Evolutionary conservation across 2,113 vertebrate species (phyloP).

Genomic region (Brachypodius melanocephalos): DNA sequence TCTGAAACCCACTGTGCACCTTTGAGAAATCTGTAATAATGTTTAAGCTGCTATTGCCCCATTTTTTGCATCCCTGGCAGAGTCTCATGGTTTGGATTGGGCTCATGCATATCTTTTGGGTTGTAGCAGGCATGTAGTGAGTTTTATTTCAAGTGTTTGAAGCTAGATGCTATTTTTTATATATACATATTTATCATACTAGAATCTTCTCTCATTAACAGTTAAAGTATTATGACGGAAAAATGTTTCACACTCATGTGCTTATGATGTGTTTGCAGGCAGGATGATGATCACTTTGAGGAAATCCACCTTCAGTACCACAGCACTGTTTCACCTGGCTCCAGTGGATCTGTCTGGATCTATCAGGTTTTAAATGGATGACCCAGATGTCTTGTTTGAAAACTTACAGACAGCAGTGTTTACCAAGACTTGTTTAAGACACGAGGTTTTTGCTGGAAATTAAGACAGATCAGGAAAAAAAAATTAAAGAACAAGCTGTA

Average conservation of each 20-base stretch:
- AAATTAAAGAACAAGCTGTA: neutral
- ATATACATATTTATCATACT: neutral
- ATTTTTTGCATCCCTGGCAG: neutral
- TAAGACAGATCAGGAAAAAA: neutral
- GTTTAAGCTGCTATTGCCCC: neutral
- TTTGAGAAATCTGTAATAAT: neutral
- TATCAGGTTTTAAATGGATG: neutral
- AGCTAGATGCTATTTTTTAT: neutral
- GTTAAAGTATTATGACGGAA: neutral
- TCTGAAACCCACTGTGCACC: neutral
- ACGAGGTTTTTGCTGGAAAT: neutral
- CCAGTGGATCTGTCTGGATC: rapidly evolving
- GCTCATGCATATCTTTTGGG: neutral
- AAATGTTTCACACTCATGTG: neutral
- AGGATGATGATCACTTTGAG: neutral
- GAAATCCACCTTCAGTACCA: neutral
- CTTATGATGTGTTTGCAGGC: neutral
- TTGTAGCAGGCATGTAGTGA: neutral
- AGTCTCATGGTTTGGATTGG: neutral
- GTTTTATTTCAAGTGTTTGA: neutral
- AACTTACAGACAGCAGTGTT: neutral
- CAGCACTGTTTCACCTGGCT: neutral
- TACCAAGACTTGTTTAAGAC: neutral
- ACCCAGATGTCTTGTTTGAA: neutral
- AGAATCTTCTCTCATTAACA: neutral